Evolutionary conservation across 1,140 invertebrate species (phyloP).

Genomic region (Hyles vespertilio): DNA sequence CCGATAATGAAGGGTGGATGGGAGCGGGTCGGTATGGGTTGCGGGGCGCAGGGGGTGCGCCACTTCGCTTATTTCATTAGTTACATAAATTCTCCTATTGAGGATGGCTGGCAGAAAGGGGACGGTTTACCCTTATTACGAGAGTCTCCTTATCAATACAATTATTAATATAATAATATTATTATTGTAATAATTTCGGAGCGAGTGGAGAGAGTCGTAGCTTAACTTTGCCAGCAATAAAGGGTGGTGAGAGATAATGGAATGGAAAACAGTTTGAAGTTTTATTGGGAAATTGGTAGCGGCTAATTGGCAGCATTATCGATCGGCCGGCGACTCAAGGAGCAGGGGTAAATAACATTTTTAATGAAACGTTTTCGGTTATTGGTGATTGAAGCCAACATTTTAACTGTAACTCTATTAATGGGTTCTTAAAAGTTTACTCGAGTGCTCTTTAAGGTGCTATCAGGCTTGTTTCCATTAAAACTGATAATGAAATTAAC

Average conservation of each 20-base stretch:
- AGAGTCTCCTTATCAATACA: slow-evolving; percentile 75
- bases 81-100: slow-evolving; percentile 76
- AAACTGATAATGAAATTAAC: slow-evolving; percentile 2
- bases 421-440: slow-evolving; percentile 23
- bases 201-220: slow-evolving; percentile 66
- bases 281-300: slow-evolving; percentile 74
- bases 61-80: slow-evolving; percentile 75
- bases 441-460: slow-evolving; percentile 19
- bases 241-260: slow-evolving; percentile 74
- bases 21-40: slow-evolving; percentile 42
- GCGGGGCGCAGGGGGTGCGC: slow-evolving; percentile 37
- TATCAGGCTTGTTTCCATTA: slow-evolving; percentile 16
- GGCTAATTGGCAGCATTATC: slow-evolving; percentile 73
- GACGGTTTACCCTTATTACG: slow-evolving; percentile 75
- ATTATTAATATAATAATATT: slow-evolving; percentile 76
- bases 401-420: slow-evolving; percentile 28
- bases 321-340: slow-evolving; percentile 57
- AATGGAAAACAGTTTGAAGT: slow-evolving; percentile 76
- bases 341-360: slow-evolving; percentile 41
- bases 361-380: slow-evolving; percentile 32
- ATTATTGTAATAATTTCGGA: slow-evolving; percentile 74
- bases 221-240: slow-evolving; percentile 73
- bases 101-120: slow-evolving; percentile 74
- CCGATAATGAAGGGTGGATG: slow-evolving; percentile 72
- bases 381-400: slow-evolving; percentile 23